These are phyloP conservation scores for Cuniculus paca DNA, from an alignment of 2,797 vertebrate genomes.

Conservation along the genomic window DNA sequence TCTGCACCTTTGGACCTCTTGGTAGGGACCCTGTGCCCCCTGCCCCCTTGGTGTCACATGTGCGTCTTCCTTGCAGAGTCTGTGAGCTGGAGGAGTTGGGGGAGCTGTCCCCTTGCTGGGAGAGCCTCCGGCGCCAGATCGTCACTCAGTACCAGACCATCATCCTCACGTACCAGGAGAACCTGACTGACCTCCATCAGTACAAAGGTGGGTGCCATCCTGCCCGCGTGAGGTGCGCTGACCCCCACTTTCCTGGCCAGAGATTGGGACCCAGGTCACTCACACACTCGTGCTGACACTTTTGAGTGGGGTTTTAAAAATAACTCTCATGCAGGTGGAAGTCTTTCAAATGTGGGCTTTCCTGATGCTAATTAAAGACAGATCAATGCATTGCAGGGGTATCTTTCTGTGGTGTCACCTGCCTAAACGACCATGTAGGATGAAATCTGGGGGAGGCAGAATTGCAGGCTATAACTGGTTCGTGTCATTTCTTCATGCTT, in stretches of 20 bases:
- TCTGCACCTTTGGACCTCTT: neutral
- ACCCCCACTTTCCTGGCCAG: accelerated
- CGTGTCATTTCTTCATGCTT: neutral
- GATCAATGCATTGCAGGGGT: constrained; percentile 22
- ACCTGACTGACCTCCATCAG: constrained; percentile 93
- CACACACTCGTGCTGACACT: neutral
- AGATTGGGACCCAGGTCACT: neutral
- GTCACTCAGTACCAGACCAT: constrained; percentile 97
- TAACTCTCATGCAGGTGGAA: constrained; percentile 60
- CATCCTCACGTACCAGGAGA: constrained; percentile 96
- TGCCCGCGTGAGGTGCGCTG: accelerated
- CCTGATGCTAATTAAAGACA: constrained; percentile 62
- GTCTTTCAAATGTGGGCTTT: constrained; percentile 55
- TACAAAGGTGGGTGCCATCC: constrained; percentile 93
- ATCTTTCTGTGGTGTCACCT: constrained; percentile 26
- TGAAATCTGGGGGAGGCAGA: neutral
- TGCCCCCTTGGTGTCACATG: neutral
- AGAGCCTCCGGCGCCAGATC: constrained; percentile 96
- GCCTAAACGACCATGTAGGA: neutral
- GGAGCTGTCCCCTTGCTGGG: constrained; percentile 98
- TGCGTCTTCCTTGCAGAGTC: constrained; percentile 89
- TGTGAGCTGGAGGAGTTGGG: constrained; percentile 97
- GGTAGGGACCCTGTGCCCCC: neutral
- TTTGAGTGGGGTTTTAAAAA: constrained; percentile 60
- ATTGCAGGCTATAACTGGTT: neutral